Evolutionary conservation across 2,113 vertebrate genomes (phyloP).

Genomic region (Vidua chalybeata): DNA sequence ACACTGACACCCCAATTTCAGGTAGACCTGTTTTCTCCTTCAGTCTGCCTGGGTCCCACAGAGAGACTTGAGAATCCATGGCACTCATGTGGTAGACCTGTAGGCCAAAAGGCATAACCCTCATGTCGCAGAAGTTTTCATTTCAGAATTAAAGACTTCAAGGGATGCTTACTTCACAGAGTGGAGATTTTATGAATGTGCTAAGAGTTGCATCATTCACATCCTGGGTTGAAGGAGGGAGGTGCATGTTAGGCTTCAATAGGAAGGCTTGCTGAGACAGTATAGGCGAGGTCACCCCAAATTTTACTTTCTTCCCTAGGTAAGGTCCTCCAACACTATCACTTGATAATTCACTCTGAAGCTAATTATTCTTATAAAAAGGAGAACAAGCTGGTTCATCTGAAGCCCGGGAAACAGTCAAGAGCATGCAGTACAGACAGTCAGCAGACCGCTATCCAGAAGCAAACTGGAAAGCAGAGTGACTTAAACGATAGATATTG

Average conservation of each 20-base stretch:
- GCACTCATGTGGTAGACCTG: neutral
- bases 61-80: neutral
- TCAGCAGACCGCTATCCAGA: neutral
- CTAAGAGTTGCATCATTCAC: neutral
- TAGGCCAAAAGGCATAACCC: neutral
- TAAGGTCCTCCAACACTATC: neutral
- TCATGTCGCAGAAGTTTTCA: neutral
- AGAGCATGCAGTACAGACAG: neutral
- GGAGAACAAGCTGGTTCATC: neutral
- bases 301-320: neutral
- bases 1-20: rapidly evolving
- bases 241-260: neutral
- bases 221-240: neutral
- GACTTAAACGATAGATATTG: neutral
- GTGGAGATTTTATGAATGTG: neutral
- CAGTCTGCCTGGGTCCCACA: neutral
- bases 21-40: neutral
- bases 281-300: neutral
- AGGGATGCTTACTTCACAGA: neutral
- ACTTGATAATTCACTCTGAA: neutral
- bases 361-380: neutral
- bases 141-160: neutral
- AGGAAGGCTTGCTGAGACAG: neutral
- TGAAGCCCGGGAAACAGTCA: neutral
- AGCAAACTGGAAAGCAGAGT: neutral